Base-by-base conservation (phyloP, 2,888 invertebrate species). In the Tryphoninae sp. region DNA sequence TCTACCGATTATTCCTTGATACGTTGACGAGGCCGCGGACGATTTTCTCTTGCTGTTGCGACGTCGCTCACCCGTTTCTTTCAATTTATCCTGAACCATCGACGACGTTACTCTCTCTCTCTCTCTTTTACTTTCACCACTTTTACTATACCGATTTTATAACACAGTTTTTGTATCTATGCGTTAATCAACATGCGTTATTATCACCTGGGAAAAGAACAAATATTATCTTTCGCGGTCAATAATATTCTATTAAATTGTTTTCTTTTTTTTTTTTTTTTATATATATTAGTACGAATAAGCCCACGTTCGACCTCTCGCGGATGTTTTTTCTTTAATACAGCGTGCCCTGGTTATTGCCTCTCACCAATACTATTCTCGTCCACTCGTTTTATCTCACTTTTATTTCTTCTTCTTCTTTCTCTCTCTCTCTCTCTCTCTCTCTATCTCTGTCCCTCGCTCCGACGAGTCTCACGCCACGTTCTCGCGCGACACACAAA, bases 41-140 rank as follows among this genome's bases (percentile, higher is more conserved):
- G 64, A 64, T 26, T 82, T 64, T 61, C 76, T 53, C 62, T 81
- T 71, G 59, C 78, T 74, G 51, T 80, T 67, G 62, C 85, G 78
- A 11, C 81, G 71, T 68, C 78, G 75, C 77, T 61, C 61, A 79
- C 78, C 81, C 74, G 65, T 74, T 9, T 79, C 68, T 69, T 73
- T 23, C 22, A 42, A 79, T 58, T 73, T 79, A 19, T 78, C 81
- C 23, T 81, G 74, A 55, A 84, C 80, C 84, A 85, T 85, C 81
- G 81, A 84, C 78, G 16, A 74, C 16, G 4, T 53, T 33, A 40
- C 16, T 69, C n/a, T 16, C 1, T 55, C 16, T 7, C 23, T 53
- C 33, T 74, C 19, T 62, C 68, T 58, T 49, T 58, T 49, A 11
- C 6, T n/a, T 69, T 59, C 8, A 23, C 23, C 53, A 26, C n/a